phyloP scores from a whole-genome alignment of 1,140 invertebrate genomes.

The Drosophila carrolli region DNA sequence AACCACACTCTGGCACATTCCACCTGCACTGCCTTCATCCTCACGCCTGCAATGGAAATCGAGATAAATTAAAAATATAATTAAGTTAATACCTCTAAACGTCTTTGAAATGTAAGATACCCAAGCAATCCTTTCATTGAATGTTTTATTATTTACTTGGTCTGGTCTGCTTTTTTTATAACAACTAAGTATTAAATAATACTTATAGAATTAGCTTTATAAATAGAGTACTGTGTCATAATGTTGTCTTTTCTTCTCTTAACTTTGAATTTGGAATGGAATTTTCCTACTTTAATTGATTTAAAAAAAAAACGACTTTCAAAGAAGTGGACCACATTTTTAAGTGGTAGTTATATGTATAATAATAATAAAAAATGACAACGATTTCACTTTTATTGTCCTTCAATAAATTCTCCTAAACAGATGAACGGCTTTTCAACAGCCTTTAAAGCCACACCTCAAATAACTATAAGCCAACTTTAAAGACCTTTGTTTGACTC shows the following conservation, averaged over 20 bases:
- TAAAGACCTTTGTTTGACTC: constrained; percentile 7
- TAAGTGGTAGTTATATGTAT: no score
- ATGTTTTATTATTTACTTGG: neutral
- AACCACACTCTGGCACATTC: constrained; percentile 93
- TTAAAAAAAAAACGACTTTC: neutral
- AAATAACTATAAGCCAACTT: no score
- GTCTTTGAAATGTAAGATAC: neutral
- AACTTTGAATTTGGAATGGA: no score
- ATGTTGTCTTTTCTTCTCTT: no score
- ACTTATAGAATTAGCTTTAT: no score
- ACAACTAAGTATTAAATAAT: no score
- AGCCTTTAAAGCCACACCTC: neutral
- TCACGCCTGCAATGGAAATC: constrained; percentile 85
- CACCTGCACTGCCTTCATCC: constrained; percentile 85
- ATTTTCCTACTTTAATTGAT: no score
- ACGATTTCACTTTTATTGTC: neutral
- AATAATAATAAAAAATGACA: neutral
- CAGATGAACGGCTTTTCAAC: neutral
- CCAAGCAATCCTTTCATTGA: neutral
- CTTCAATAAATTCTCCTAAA: neutral
- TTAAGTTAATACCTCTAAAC: neutral
- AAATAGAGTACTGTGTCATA: no score
- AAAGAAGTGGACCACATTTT: neutral
- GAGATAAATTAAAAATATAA: neutral
- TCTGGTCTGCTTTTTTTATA: neutral